phyloP scores from a whole-genome alignment of 2,797 vertebrate species.

The Iguana delicatissima region DNA sequence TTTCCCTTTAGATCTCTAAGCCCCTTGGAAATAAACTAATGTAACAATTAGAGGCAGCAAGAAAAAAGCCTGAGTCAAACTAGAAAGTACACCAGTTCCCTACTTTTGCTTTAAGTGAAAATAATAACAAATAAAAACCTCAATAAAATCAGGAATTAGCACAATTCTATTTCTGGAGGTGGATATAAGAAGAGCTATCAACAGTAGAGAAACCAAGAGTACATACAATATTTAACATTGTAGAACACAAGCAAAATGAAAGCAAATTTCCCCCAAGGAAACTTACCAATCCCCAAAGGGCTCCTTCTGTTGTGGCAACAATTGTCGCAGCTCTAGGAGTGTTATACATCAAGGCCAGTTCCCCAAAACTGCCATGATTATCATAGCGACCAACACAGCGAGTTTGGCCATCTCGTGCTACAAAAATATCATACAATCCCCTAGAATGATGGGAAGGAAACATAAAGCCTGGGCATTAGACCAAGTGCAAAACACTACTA shows the following conservation, averaged over 20 bases:
- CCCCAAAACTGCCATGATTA: constrained; percentile 97
- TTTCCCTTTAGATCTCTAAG: neutral
- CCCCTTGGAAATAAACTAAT: neutral
- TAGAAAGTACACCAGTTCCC: neutral
- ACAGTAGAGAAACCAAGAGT: neutral
- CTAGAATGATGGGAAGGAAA: constrained; percentile 76
- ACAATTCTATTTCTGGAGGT: constrained; percentile 21
- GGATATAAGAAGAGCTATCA: no score
- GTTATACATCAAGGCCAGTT: constrained; percentile 98
- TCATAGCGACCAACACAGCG: constrained; percentile 92
- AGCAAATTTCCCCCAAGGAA: constrained; percentile 28
- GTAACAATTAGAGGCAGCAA: neutral
- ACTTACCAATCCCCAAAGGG: constrained; percentile 97
- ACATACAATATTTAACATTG: neutral
- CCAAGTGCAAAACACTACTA: constrained; percentile 29
- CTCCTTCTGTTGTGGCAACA: constrained; percentile 90
- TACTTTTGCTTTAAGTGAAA: neutral
- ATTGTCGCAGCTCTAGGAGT: constrained; percentile 97
- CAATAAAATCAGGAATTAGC: constrained; percentile 38
- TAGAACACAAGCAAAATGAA: neutral
- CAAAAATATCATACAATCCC: constrained; percentile 92
- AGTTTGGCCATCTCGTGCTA: constrained; percentile 85
- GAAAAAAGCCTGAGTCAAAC: neutral
- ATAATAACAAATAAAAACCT: constrained; percentile 27
- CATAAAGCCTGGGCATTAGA: constrained; percentile 40